Evolutionary conservation across 2,888 invertebrate genomes (phyloP).

Genomic region (Macaria liturata): DNA sequence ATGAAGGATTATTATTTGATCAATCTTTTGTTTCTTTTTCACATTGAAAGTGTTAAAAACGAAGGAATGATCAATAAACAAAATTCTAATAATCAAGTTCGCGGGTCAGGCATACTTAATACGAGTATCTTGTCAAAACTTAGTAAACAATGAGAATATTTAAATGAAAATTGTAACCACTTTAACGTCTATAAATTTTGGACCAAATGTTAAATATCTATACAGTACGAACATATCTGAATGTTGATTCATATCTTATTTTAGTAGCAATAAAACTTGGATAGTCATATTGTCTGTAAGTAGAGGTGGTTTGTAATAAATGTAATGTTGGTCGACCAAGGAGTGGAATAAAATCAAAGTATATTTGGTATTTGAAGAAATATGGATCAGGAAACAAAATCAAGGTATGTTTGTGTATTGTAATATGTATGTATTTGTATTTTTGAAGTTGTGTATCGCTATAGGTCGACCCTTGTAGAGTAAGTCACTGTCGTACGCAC

Average conservation of each 20-base stretch:
- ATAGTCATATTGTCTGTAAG: slow-evolving; percentile 41
- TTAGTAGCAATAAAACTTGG: slow-evolving; percentile 66
- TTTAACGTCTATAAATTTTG: slow-evolving; percentile 42
- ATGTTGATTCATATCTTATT: slow-evolving; percentile 67
- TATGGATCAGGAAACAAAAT: too few relatives aligned
- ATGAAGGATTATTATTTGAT: too few relatives aligned
- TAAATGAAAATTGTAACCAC: slow-evolving; percentile 4
- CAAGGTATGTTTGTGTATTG: too few relatives aligned
- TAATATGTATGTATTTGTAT: too few relatives aligned
- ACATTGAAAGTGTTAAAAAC: too few relatives aligned
- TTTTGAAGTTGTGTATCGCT: too few relatives aligned
- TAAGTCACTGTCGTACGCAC: slow-evolving; percentile 45
- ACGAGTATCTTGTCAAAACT: too few relatives aligned
- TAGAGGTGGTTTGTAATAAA: slow-evolving; percentile 34
- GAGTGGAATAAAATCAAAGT: not conserved
- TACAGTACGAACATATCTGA: slow-evolving; percentile 72
- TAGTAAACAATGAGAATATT: slow-evolving; percentile 1
- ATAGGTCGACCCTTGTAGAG: slow-evolving; percentile 35
- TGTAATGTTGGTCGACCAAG: slow-evolving; percentile 11
- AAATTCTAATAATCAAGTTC: too few relatives aligned
- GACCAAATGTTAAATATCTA: slow-evolving; percentile 69
- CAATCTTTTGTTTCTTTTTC: too few relatives aligned
- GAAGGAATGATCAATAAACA: too few relatives aligned
- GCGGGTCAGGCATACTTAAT: too few relatives aligned
- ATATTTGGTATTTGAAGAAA: too few relatives aligned